Base-by-base conservation (phyloP, 2,888 invertebrate species). In the Frankliniella intonsa region DNA sequence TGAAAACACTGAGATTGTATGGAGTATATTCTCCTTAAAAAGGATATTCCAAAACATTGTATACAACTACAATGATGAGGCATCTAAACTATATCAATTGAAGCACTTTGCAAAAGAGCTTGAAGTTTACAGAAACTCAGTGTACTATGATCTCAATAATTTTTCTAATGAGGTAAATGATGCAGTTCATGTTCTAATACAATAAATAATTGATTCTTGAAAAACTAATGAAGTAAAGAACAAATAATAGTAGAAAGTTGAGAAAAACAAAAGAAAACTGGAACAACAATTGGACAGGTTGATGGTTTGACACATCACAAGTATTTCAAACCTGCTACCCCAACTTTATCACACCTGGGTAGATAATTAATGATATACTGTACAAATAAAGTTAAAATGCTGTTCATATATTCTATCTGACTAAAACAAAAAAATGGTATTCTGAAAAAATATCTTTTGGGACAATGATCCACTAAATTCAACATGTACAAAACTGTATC, bases 401-500 rank as follows among this genome's bases (percentile, higher is more conserved):
- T 76, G 69, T 25, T 76, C 25, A n/a, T 76, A 76, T 76, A 5
- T 76, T 25, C 55, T 22, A 12, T 55, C 55, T 55, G 69, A 25
- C 69, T 76, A 76, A 76, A 62, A 62, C 62, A 62, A 62, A 38
- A 55, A 55, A 55, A 55, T 14, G 55, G 69, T 76, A 8, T 10
- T 76, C 25, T 76, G 69, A 76, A 76, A 76, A 76, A 76, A 76
- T 76, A 76, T 76, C 25, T 76, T 22, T 76, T 1, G 25, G 12
- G 69, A 76, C 55, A 69, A 69, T 19, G 69, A 25, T 76, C 69
- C 25, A 22, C 69, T 25, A 22, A 76, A 76, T 76, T 76, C 25
- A 76, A 76, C 69, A 76, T 25, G 12, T 76, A 76, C 25, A 76
- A 76, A 76, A 76, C 22, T 76, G 69, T 25, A 76, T 22, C n/a